A percentile compares a stretch with the other conserved stretches of the same genome.
These are phyloP conservation scores for Eulemur albifrons DNA, from an alignment of 2,797 vertebrate species.

Conservation along the genomic window DNA sequence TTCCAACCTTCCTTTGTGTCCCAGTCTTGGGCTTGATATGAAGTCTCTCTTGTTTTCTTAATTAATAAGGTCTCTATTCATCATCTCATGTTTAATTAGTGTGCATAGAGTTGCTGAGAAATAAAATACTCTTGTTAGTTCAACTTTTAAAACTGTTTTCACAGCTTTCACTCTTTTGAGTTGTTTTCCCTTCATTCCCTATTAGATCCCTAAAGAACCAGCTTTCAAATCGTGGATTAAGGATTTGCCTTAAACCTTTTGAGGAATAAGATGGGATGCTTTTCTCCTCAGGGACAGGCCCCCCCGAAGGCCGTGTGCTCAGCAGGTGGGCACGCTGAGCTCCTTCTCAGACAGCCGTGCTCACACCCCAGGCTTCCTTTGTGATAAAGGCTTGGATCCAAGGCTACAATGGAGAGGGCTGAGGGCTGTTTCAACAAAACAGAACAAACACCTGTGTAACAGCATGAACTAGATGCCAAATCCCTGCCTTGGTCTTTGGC, in stretches of 20 bases:
- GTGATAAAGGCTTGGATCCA: not conserved
- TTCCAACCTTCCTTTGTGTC: not conserved
- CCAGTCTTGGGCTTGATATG: not conserved
- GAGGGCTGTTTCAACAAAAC: not conserved
- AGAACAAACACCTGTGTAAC: not conserved
- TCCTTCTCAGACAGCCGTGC: not conserved
- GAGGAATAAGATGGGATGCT: not conserved
- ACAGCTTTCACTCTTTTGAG: not conserved
- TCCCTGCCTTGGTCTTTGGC: not conserved
- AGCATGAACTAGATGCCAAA: not conserved
- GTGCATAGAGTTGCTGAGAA: not conserved
- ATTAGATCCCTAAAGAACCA: not conserved
- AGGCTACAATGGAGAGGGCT: not conserved
- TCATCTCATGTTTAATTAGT: not conserved
- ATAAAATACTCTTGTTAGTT: constrained; percentile 22
- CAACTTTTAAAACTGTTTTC: not conserved
- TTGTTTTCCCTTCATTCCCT: not conserved
- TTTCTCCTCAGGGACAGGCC: not conserved
- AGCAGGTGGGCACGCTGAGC: not conserved
- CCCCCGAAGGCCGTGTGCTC: not conserved
- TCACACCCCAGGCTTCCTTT: not conserved
- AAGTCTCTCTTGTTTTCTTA: not conserved
- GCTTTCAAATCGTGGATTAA: not conserved
- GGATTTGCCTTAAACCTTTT: not conserved
- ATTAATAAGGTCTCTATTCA: not conserved